Conservation (phyloP, 2,797 vertebrate genomes). For the Acropternis orthonyx region DNA sequence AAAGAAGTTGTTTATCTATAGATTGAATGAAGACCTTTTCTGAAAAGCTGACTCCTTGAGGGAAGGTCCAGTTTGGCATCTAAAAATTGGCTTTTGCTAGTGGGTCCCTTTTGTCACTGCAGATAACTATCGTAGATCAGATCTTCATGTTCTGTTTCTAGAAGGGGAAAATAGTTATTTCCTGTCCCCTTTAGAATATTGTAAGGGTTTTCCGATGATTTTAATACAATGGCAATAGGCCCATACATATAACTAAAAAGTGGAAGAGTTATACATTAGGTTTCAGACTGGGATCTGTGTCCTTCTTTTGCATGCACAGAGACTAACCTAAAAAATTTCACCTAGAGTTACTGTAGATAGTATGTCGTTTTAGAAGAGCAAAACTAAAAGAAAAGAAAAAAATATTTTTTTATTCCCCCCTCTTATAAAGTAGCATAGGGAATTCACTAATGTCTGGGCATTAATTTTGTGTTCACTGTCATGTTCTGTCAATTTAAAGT, state of each 20-base stretch:
- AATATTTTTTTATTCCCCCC: neutral
- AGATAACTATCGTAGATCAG: neutral
- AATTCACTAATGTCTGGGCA: neutral
- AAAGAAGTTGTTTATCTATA: neutral
- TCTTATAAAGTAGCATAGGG: rapidly evolving
- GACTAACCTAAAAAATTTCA: neutral
- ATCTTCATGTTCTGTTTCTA: neutral
- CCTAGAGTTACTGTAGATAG: neutral
- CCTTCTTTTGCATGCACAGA: neutral
- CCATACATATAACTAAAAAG: neutral
- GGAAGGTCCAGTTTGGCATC: neutral
- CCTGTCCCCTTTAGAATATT: neutral
- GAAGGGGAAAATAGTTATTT: neutral
- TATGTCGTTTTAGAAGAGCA: neutral
- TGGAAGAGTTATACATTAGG: neutral
- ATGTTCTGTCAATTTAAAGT: neutral
- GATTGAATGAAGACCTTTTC: neutral
- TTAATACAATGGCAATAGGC: neutral
- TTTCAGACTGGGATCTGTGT: neutral
- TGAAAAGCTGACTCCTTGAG: neutral
- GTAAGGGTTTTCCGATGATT: neutral
- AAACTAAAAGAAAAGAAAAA: neutral
- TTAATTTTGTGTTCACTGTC: neutral
- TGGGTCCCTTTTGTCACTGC: neutral
- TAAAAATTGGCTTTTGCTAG: neutral